phyloP scores from a whole-genome alignment of 2,113 vertebrate genomes.

The Centropus bengalensis region DNA sequence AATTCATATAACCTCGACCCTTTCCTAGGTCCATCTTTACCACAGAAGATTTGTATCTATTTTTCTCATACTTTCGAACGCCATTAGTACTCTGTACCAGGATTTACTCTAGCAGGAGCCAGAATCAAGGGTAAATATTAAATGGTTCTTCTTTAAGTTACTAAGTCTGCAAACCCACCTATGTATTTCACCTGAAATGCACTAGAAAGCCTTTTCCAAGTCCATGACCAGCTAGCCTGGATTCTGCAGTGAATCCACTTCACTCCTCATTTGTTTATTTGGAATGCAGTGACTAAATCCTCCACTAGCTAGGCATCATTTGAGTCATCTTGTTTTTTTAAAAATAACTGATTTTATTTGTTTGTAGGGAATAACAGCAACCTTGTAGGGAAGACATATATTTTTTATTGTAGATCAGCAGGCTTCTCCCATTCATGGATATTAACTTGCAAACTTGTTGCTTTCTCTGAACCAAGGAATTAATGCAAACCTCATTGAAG shows the following conservation, averaged over 20 bases:
- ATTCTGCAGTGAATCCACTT: background rate
- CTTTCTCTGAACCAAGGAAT: background rate
- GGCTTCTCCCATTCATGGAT: background rate
- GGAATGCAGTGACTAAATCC: background rate
- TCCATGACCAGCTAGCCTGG: background rate
- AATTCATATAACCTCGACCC: background rate
- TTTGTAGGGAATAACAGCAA: background rate
- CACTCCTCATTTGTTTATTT: background rate
- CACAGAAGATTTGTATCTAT: background rate
- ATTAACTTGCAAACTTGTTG: background rate
- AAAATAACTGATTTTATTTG: background rate
- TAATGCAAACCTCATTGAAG: background rate
- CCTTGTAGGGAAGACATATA: background rate
- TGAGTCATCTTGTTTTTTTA: background rate
- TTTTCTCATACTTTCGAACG: background rate
- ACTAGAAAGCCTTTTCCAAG: background rate
- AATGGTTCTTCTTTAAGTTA: background rate
- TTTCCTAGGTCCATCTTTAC: background rate
- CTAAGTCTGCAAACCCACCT: background rate
- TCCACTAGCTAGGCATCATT: background rate
- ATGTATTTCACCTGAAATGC: background rate
- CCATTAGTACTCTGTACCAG: background rate
- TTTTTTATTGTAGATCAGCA: background rate
- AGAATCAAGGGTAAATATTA: background rate
- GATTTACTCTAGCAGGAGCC: background rate